Evolutionary conservation across 2,888 invertebrate species (phyloP).

Genomic region (Rotaria sp.): DNA sequence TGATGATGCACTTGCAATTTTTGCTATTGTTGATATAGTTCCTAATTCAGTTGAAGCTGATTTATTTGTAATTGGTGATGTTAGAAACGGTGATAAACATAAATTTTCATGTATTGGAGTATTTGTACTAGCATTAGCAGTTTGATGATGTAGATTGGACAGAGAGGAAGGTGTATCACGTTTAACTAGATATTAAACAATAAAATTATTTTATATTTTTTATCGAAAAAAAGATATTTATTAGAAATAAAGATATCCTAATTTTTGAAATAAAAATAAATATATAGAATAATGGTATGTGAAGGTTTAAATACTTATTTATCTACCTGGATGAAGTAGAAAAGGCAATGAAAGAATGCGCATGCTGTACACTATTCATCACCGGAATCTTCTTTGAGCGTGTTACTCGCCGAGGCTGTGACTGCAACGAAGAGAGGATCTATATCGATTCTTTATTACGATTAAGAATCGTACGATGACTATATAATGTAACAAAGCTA

Average conservation of each 20-base stretch:
- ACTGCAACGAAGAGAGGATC: slow-evolving; percentile 1
- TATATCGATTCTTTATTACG: too few relatives aligned
- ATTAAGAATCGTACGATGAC: too few relatives aligned
- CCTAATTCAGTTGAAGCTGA: neutral
- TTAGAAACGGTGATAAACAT: too few relatives aligned
- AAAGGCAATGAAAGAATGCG: neutral
- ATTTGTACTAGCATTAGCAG: slow-evolving; percentile 11
- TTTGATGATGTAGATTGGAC: neutral
- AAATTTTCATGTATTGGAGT: neutral
- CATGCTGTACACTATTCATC: neutral
- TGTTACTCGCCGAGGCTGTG: neutral
- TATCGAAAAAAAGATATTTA: neutral
- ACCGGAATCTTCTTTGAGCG: slow-evolving; percentile 2
- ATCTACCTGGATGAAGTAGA: neutral
- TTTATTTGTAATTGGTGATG: neutral
- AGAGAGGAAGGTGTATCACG: neutral
- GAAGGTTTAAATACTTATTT: neutral
- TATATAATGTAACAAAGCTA: too few relatives aligned
- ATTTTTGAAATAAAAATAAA: neutral
- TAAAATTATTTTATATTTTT: neutral
- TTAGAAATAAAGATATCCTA: too few relatives aligned
- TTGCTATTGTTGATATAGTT: neutral
- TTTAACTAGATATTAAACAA: neutral
- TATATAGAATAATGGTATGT: too few relatives aligned
- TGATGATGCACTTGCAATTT: neutral